phyloP scores from a whole-genome alignment of 2,797 vertebrate genomes.

The Sebastes elongatus region DNA sequence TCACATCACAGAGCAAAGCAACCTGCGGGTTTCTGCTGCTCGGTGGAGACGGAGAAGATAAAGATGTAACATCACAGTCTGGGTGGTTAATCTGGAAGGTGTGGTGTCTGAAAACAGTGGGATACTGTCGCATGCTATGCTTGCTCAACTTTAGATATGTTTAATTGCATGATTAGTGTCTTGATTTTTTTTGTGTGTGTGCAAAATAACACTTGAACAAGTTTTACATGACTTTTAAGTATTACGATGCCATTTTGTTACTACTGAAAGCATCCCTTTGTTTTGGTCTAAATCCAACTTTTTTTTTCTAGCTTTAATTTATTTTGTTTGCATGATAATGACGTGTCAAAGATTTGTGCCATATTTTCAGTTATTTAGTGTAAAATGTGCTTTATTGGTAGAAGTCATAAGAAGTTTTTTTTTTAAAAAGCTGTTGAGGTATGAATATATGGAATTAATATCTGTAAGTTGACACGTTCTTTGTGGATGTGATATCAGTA shows the following conservation, averaged over 20 bases:
- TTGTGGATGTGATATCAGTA: constrained; percentile 72
- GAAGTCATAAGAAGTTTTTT: constrained; percentile 47
- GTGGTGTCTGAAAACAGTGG: constrained; percentile 71
- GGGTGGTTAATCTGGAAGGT: constrained; percentile 48
- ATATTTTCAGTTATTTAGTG: constrained; percentile 81
- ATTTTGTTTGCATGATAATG: constrained; percentile 84
- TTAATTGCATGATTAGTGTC: constrained; percentile 92
- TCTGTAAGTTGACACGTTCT: constrained; percentile 50
- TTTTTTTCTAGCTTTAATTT: constrained; percentile 79
- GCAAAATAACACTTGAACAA: constrained; percentile 90
- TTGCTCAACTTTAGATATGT: constrained; percentile 84
- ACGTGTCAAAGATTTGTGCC: constrained; percentile 81
- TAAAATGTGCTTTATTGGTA: constrained; percentile 74
- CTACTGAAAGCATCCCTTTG: constrained; percentile 82
- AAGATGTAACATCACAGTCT: constrained; percentile 25
- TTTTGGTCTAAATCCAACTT: constrained; percentile 74
- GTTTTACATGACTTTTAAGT: constrained; percentile 87
- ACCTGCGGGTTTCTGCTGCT: constrained; percentile 54
- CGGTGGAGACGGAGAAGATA: constrained; percentile 31
- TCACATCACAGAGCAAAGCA: constrained; percentile 44
- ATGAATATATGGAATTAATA: constrained; percentile 55
- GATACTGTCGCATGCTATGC: constrained; percentile 83
- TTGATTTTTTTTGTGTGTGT: constrained; percentile 77
- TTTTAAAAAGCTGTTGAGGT: constrained; percentile 27
- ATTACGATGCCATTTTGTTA: constrained; percentile 94